Percentiles rank a stretch among this genome's conserved stretches.
phyloP scores from a whole-genome alignment of 1,140 invertebrate genomes.

The Artemia franciscana region DNA sequence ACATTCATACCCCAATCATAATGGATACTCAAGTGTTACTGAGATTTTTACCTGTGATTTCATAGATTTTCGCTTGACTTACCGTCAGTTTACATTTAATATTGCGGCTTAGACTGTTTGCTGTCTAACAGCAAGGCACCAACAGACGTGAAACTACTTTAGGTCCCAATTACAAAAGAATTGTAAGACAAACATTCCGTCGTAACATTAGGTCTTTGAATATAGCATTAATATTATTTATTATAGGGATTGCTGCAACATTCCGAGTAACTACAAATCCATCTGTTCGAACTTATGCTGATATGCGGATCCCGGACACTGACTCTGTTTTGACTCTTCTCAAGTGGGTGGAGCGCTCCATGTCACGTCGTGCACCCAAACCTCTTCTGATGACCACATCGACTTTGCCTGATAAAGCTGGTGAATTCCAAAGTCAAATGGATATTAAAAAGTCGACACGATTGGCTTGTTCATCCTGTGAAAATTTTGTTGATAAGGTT shows the following conservation, averaged over 20 bases:
- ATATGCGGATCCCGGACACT: constrained; percentile 55
- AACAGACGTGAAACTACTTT: too few relatives aligned
- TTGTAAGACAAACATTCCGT: too few relatives aligned
- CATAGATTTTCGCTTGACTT: too few relatives aligned
- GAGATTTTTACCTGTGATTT: too few relatives aligned
- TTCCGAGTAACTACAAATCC: constrained; percentile 62
- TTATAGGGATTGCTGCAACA: constrained; percentile 57
- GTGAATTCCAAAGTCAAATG: background rate
- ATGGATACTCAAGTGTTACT: too few relatives aligned
- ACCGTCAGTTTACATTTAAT: too few relatives aligned
- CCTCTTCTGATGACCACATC: background rate
- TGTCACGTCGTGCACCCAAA: constrained; percentile 26
- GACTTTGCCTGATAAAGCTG: background rate
- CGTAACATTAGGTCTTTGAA: too few relatives aligned
- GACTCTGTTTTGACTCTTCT: constrained; percentile 68
- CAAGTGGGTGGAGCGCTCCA: constrained; percentile 64
- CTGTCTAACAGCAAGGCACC: too few relatives aligned
- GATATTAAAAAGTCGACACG: background rate
- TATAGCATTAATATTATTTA: constrained; percentile 41
- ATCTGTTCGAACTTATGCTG: constrained; percentile 61
- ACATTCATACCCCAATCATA: too few relatives aligned
- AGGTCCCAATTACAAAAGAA: too few relatives aligned
- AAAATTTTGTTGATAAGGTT: background rate
- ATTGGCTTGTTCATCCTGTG: background rate
- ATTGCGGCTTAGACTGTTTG: too few relatives aligned